phyloP scores from a whole-genome alignment of 2,888 invertebrate genomes.

The Stenodema calcarata region DNA sequence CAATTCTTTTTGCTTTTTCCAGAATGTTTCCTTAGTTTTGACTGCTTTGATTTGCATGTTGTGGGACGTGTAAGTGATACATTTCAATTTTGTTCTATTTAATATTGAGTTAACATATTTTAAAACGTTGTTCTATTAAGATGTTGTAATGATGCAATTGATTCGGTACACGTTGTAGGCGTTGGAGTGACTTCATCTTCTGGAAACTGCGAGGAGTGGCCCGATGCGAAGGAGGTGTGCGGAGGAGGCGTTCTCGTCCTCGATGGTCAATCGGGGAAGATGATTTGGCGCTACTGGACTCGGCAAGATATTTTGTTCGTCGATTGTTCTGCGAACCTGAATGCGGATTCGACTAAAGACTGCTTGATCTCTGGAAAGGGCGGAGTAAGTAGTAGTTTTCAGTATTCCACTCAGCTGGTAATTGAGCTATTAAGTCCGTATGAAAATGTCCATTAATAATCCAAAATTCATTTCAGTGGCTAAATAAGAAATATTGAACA shows the following conservation, averaged over 20 bases:
- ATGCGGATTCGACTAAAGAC: constrained; percentile 72
- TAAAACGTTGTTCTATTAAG: not conserved
- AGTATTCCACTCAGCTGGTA: too few relatives aligned
- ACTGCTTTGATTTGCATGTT: not conserved
- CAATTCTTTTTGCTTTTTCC: not conserved
- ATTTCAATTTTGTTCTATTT: not conserved
- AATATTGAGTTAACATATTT: not conserved
- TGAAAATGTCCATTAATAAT: too few relatives aligned
- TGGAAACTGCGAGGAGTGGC: constrained; percentile 10
- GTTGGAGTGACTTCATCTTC: not conserved
- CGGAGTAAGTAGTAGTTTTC: constrained; percentile 74
- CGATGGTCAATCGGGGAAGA: constrained; percentile 74
- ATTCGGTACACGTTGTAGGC: not conserved
- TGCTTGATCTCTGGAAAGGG: constrained; percentile 77
- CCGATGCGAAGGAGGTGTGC: constrained; percentile 62
- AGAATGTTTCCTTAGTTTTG: constrained; percentile 31
- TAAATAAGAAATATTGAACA: too few relatives aligned
- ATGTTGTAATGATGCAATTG: not conserved
- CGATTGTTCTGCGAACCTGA: constrained; percentile 75
- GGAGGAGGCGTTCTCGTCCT: constrained; percentile 78
- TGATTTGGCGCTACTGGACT: constrained; percentile 78
- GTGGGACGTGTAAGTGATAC: not conserved
- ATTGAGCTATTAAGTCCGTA: too few relatives aligned
- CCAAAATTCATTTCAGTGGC: too few relatives aligned
- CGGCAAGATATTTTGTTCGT: constrained; percentile 75